phyloP scores from a whole-genome alignment of 2,888 invertebrate genomes.

The Agrochola litura region DNA sequence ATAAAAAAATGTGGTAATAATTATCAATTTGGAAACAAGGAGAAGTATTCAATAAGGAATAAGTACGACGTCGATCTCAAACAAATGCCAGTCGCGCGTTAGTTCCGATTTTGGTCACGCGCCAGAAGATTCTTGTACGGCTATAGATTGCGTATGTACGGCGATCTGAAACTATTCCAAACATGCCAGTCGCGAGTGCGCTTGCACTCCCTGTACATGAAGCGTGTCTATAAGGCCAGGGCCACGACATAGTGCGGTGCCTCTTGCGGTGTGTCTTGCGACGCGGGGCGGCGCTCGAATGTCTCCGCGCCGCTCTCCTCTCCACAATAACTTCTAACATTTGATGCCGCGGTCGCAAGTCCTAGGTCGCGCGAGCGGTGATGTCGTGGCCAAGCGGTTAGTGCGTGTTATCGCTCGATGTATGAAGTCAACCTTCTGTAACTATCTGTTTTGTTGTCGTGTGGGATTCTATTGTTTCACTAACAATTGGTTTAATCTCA shows the following conservation, averaged over 20 bases:
- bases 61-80: neutral
- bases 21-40: neutral
- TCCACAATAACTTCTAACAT: neutral
- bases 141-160: too few relatives aligned
- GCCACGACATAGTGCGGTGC: too few relatives aligned
- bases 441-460: neutral
- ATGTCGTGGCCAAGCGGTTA: neutral
- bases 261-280: too few relatives aligned
- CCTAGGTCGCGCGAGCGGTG: neutral
- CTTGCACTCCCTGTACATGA: neutral
- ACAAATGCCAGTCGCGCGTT: neutral
- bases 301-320: neutral
- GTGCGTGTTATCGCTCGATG: neutral
- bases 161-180: too few relatives aligned
- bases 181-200: neutral
- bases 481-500: conserved; percentile 61
- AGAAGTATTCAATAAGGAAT: neutral
- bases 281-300: neutral
- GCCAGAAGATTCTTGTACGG: too few relatives aligned
- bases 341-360: neutral
- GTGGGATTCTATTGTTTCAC: conserved; percentile 53
- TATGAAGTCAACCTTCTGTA: neutral
- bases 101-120: too few relatives aligned
- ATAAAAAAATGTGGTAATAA: neutral
- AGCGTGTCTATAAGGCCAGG: neutral